Base-by-base conservation (phyloP, 1,140 invertebrate genomes). In the Bombus waltoni region DNA sequence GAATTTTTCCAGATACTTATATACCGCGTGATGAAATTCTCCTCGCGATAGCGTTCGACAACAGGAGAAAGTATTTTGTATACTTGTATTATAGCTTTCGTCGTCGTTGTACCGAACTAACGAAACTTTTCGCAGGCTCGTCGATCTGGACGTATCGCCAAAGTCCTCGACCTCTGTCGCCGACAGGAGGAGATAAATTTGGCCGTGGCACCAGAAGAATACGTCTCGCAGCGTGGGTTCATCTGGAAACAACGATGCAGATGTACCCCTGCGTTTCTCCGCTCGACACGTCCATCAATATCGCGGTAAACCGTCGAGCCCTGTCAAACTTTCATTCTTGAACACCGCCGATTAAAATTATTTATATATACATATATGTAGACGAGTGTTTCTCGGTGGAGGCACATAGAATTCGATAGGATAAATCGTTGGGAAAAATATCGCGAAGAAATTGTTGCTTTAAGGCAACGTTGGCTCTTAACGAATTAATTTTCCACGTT, bases 151-250 rank as follows among this genome's bases (percentile, higher is more conserved):
- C 2, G n/a, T 22, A 83, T 75, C 77, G 88, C 35, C 80, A 90
- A 90, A 89, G 88, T 86, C 83, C 87, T 88, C 89, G 88, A 90
- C 83, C 88, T 90, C 88, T 90, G 88, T 90, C 87, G 81, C 86
- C 82, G 89, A 90, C 88, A 90, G 85, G 68, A 83, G n/a, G 85
- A 90, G 88, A 91, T 90, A 88, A 84, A 91, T 91, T 91, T 88
- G 87, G 82, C 82, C 85, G 42, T 74, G 73, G 86, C 83, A 80
- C 77, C 75, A 71, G 80, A 83, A 87, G 89, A 87, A 90, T 90
- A 88, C 88, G 85, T 91, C 91, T 91, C 91, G 62, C 91, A 89
- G 90, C 89, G 89, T 90, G 90, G 68, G 89, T 22, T 90, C 90
- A 91, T 88, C 90, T 91, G 79, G 87, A 84, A 83, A 90, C 90